Percentiles rank a stretch among this genome's conserved stretches.
Evolutionary conservation across 2,113 vertebrate genomes (phyloP).

Genomic region (Maccullochella peelii): DNA sequence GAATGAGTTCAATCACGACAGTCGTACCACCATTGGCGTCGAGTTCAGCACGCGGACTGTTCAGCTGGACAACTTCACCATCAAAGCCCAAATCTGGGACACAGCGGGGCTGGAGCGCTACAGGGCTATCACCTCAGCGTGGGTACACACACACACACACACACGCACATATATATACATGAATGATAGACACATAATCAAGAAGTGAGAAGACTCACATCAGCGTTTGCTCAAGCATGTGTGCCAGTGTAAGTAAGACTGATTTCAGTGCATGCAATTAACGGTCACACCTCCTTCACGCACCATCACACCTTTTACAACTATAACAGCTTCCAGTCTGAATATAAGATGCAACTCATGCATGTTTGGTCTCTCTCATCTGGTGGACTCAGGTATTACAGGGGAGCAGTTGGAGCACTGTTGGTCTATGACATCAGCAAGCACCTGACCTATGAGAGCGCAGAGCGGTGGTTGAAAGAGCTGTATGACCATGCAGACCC

Average conservation of each 20-base stretch:
- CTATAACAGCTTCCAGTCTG: not conserved
- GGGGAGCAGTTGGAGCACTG: constrained; percentile 95
- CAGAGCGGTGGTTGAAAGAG: constrained; percentile 97
- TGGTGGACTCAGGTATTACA: constrained; percentile 89
- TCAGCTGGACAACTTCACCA: constrained; percentile 83
- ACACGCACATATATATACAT: not conserved
- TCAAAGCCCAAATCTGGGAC: constrained; percentile 99
- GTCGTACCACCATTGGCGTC: constrained; percentile 95
- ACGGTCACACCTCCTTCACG: not conserved
- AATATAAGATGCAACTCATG: not conserved
- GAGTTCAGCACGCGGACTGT: constrained; percentile 96
- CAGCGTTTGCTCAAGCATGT: too few relatives aligned
- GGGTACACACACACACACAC: constrained; percentile 74
- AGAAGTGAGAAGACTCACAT: not conserved
- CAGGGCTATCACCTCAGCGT: constrained; percentile 97
- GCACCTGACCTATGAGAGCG: constrained; percentile 96
- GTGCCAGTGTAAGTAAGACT: not conserved
- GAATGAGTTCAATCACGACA: constrained; percentile 96
- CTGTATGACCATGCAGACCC: constrained; percentile 95
- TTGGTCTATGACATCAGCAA: constrained; percentile 97
- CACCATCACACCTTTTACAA: not conserved
- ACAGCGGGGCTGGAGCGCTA: constrained; percentile 96
- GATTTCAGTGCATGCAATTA: constrained; percentile 2
- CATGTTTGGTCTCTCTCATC: not conserved
- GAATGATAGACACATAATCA: constrained; percentile 14